Evolutionary conservation across 2,113 vertebrate genomes (phyloP).

Genomic region (Phainopepla nitens): DNA sequence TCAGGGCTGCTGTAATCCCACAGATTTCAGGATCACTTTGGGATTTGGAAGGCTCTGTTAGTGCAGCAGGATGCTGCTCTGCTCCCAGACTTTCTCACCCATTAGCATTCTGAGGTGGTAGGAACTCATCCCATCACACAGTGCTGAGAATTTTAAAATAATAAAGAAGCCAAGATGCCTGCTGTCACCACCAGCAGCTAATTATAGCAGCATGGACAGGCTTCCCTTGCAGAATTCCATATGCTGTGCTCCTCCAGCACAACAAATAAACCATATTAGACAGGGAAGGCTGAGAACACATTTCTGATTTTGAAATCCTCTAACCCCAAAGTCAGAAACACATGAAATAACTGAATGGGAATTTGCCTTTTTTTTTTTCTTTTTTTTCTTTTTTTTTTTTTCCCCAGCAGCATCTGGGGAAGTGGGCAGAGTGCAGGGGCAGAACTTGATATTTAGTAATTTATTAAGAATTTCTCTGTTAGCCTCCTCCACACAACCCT

Average conservation of each 20-base stretch:
- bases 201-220: neutral
- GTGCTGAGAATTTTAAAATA: neutral
- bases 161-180: conserved; percentile 4
- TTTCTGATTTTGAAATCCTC: neutral
- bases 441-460: neutral
- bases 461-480: neutral
- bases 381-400: neutral
- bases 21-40: neutral
- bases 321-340: neutral
- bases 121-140: neutral
- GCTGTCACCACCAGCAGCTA: neutral
- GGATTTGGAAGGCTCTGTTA: neutral
- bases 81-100: neutral
- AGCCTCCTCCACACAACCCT: neutral
- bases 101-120: neutral
- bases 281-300: neutral
- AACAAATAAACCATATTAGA: neutral
- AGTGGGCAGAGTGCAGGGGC: neutral
- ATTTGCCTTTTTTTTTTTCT: neutral
- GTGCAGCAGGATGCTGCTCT: neutral
- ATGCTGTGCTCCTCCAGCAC: neutral
- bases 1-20: neutral
- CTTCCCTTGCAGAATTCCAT: conserved; percentile 8
- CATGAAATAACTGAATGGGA: neutral
- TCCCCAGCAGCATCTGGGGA: neutral